Evolutionary conservation across 2,888 invertebrate species (phyloP), one percentile per base, ranked within the genome.

Genomic region (Sturmia bella): DNA sequence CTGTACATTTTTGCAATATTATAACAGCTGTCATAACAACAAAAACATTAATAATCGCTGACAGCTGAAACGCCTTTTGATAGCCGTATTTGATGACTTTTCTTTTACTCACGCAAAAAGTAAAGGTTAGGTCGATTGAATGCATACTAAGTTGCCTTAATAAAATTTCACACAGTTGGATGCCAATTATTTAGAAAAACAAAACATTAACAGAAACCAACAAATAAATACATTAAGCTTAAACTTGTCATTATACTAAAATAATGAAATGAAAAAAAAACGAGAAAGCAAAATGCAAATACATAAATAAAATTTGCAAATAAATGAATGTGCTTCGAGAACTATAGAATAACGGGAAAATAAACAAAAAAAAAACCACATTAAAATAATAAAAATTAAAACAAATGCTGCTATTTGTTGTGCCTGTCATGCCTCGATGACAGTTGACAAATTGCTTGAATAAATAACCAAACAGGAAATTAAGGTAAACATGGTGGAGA

Each of bases 371-470:
- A 17, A n/a, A 9, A 32, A 32, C 3, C 50, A 54, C 11, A 61
- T 39, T 37, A 41, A 56, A 17, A 39, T n/a, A 24, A 27, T 64
- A 52, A 48, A 52, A 73, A 68, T 59, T 45, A 17, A 32, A 66
- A 70, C 41, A 80, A 56, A 54, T 76, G 48, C 27, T 72, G 39
- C 27, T 72, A 3, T 57, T 56, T 59, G 50, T 27, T 63, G 52
- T 61, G 61, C 68, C 59, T 78, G 80, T 66, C 80, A 74, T 81
- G 83, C 66, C 15, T 50, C 27, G 79, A 70, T 79, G 79, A 79
- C 83, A 83, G 79, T 79, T 79, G 68, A 83, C 83, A 83, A 79
- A 83, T 83, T 82, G 74, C 74, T 70, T 73, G 27, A 82, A 54
- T 64, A 82, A 82, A 82, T 78, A 82, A 78, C 56, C 63, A 73